Base-by-base conservation (phyloP, 2,888 invertebrate genomes). In the Meloe dianella region DNA sequence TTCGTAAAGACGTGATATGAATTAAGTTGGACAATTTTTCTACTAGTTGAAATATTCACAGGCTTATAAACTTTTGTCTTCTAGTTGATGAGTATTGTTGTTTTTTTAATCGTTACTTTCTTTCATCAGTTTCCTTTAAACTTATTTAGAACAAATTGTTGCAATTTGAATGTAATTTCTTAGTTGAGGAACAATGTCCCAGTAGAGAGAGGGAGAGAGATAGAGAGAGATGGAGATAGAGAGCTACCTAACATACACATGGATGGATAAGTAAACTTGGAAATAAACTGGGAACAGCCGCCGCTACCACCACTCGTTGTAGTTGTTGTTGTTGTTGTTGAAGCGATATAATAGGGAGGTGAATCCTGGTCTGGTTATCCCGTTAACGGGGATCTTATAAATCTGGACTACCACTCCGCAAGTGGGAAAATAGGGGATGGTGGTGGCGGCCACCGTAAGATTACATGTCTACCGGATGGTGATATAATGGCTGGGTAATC, bases 381-480 rank as follows among this genome's bases (percentile, higher is more conserved):
- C 71, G 77, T 78, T 78, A 77, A 73, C 75, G 72, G 71, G 68
- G 70, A 73, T 54, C 77, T 76, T 77, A 78, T 79, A 79, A 79
- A 79, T 79, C 78, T 73, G 74, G 65, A 69, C 54, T 24, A 24
- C 22, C 75, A 75, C 78, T 80, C 80, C 79, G 80, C 81, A 81
- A 78, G 79, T 79, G 78, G 77, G 78, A 78, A 78, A 54, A 73
- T 73, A 69, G 73, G 71, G 69, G 62, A 54, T 62, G 64, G 67
- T 63, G 68, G 69, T 66, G 67, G 38, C 77, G 77, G 76, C 78
- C 76, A 80, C 78, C 79, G 77, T 81, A 80, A 81, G 81, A 82
- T 82, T 82, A 81, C 81, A 82, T 79, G 82, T 82, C 82, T 79
- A 74, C 75, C 74, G 78, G 79, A 81, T 82, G 77, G 82, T 82